These are phyloP conservation scores for Sarcophaga rosellei DNA, from an alignment of 2,888 invertebrate genomes.

Conservation along the genomic window DNA sequence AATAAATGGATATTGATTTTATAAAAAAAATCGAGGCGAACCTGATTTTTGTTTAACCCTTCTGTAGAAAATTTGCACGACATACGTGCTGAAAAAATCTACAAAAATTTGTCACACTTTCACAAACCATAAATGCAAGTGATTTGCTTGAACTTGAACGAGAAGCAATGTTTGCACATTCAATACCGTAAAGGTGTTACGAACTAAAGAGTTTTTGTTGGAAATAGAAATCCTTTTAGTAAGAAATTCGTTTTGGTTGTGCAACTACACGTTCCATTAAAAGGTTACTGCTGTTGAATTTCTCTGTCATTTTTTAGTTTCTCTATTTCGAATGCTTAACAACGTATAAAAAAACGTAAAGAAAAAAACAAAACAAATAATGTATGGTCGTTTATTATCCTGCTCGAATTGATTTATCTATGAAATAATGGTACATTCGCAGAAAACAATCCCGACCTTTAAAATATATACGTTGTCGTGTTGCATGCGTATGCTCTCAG, in stretches of 20 bases:
- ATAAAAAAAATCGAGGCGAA: background rate
- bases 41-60: slow-evolving; percentile 33
- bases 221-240: slow-evolving; percentile 73
- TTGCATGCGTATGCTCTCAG: slow-evolving; percentile 21
- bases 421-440: slow-evolving; percentile 72
- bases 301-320: background rate
- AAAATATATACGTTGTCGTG: slow-evolving; percentile 9
- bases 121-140: slow-evolving; percentile 38
- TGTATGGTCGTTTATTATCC: slow-evolving; percentile 77
- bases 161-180: background rate
- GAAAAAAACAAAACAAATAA: background rate
- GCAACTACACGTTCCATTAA: slow-evolving; percentile 73
- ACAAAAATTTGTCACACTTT: slow-evolving; percentile 22
- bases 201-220: background rate
- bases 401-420: slow-evolving; percentile 80
- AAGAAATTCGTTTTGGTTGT: slow-evolving; percentile 78
- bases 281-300: slow-evolving; percentile 24
- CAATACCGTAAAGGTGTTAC: background rate
- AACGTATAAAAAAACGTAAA: background rate
- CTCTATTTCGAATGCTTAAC: no score
- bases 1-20: slow-evolving; percentile 48
- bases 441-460: slow-evolving; percentile 48
- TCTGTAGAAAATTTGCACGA: slow-evolving; percentile 12
- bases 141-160: background rate
- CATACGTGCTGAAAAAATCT: slow-evolving; percentile 1